Conservation (phyloP, 2,113 vertebrate species). For the Mormyrus iriodes region DNA sequence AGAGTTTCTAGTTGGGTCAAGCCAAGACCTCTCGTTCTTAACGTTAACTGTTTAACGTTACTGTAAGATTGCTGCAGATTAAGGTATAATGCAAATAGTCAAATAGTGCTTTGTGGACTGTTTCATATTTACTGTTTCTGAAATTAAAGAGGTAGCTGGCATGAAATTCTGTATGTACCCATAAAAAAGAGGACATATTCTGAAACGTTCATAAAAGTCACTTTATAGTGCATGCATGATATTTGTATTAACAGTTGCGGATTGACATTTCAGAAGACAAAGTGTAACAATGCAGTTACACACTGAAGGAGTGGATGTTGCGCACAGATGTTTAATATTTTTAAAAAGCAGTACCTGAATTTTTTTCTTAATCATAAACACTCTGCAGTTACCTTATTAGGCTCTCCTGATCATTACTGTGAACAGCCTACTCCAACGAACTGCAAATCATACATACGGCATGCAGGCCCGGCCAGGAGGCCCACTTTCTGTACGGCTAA, state of each 20-base stretch:
- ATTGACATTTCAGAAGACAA: background rate
- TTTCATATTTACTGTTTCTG: background rate
- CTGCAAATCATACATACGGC: too few relatives aligned
- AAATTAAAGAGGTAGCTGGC: background rate
- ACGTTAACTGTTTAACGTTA: background rate
- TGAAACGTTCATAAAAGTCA: background rate
- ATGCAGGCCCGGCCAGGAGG: too few relatives aligned
- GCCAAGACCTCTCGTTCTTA: background rate
- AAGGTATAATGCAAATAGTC: background rate
- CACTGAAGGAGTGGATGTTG: background rate
- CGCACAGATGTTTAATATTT: background rate
- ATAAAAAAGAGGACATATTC: background rate
- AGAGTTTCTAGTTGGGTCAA: background rate
- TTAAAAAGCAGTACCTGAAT: background rate
- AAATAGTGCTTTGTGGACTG: background rate
- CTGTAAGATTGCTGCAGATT: background rate
- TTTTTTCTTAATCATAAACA: background rate
- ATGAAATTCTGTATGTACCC: background rate
- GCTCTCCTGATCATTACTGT: background rate
- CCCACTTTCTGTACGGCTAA: too few relatives aligned
- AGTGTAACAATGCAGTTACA: background rate
- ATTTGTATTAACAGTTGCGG: background rate
- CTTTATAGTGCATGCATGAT: background rate
- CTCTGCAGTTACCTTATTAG: background rate
- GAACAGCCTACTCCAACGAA: background rate